Conservation (phyloP, 2,888 invertebrate genomes). For the Yponomeuta evonymella region DNA sequence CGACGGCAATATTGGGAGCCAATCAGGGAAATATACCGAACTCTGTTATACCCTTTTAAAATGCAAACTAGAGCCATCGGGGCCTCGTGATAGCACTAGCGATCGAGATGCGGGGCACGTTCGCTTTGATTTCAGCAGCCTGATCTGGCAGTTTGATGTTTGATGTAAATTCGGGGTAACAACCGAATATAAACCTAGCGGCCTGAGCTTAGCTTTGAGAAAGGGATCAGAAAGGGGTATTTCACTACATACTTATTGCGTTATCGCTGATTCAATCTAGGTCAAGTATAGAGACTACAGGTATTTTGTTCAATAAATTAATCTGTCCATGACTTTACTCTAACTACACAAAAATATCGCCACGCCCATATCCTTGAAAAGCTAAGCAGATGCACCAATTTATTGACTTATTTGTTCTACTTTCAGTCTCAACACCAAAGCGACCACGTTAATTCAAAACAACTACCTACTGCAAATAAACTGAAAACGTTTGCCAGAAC, state of each 20-base stretch:
- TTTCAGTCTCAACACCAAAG: too few relatives aligned
- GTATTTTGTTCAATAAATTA: too few relatives aligned
- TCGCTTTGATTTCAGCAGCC: constrained; percentile 47
- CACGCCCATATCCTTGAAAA: too few relatives aligned
- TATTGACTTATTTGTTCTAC: too few relatives aligned
- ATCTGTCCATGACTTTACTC: too few relatives aligned
- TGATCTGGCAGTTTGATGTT: constrained; percentile 3
- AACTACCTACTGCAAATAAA: too few relatives aligned
- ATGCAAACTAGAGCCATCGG: constrained; percentile 43
- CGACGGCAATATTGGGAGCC: neutral
- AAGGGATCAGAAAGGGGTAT: neutral
- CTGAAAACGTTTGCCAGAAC: too few relatives aligned
- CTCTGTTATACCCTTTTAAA: constrained; percentile 28
- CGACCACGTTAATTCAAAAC: too few relatives aligned
- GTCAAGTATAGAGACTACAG: too few relatives aligned
- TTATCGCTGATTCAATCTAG: neutral
- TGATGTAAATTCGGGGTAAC: constrained; percentile 11
- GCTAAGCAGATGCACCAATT: too few relatives aligned
- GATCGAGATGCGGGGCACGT: constrained; percentile 45
- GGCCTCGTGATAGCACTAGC: constrained; percentile 31
- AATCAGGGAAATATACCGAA: constrained; percentile 3
- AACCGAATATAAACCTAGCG: neutral
- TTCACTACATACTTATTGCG: neutral
- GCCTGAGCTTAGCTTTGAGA: neutral
- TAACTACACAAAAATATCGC: too few relatives aligned